A percentile compares a stretch with the other conserved stretches of the same genome.
Conservation (phyloP, 2,888 invertebrate genomes). For the Philhelius pedissequus region DNA sequence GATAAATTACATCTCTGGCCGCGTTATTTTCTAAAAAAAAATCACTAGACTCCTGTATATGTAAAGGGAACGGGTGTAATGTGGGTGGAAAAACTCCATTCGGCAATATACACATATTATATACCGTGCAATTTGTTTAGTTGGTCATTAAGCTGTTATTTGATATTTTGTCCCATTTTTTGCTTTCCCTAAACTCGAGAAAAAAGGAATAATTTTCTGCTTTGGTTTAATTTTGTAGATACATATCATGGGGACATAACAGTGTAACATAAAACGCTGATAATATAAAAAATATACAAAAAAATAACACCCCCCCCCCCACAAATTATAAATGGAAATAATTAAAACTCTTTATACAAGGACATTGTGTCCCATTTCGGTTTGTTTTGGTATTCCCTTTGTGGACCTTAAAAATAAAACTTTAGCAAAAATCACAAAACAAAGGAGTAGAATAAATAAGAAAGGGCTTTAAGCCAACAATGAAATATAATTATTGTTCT, state of each 20-base stretch:
- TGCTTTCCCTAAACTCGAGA: not conserved
- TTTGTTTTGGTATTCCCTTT: too few species aligned
- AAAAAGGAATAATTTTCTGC: not conserved
- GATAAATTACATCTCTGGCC: slow-evolving; percentile 19
- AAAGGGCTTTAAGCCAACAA: too few species aligned
- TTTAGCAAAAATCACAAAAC: too few species aligned
- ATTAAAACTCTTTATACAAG: too few species aligned
- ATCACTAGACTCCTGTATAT: not conserved
- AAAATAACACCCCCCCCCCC: not conserved
- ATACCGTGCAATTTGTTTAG: slow-evolving; percentile 38
- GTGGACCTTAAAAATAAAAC: too few species aligned
- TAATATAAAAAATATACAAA: not conserved
- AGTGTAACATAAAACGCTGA: not conserved
- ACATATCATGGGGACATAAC: not conserved
- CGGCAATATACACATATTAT: too few species aligned
- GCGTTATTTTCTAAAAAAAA: slow-evolving; percentile 33
- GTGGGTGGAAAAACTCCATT: not conserved
- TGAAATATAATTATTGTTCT: too few species aligned
- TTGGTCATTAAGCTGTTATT: slow-evolving; percentile 53
- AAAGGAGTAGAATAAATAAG: too few species aligned
- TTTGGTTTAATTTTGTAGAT: not conserved
- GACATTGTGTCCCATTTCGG: too few species aligned
- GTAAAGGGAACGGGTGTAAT: not conserved
- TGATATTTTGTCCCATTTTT: slow-evolving; percentile 10
- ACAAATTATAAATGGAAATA: slow-evolving; percentile 48